Evolutionary conservation across 2,113 vertebrate species (phyloP).

Genomic region (Ciconia maguari): DNA sequence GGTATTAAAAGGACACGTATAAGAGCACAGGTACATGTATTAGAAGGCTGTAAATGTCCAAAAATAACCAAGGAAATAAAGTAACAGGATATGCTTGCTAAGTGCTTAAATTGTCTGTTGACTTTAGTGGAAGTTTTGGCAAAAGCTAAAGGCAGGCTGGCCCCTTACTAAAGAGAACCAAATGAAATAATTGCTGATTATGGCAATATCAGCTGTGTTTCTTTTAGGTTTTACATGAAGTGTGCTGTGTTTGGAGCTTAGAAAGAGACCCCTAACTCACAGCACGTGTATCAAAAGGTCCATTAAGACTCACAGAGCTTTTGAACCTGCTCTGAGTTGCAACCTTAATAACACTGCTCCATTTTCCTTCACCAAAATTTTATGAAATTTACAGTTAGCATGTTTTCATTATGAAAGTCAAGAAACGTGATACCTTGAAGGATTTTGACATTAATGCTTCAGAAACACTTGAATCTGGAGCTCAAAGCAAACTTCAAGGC

Average conservation of each 20-base stretch:
- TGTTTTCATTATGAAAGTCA: neutral
- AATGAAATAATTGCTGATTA: neutral
- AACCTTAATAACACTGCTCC: neutral
- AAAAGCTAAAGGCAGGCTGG: neutral
- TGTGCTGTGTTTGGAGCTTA: neutral
- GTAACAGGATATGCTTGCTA: neutral
- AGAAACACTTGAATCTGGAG: neutral
- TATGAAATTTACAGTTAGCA: neutral
- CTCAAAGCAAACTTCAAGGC: neutral
- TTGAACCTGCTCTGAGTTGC: neutral
- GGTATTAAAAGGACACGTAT: neutral
- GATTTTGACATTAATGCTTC: neutral
- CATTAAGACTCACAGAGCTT: neutral
- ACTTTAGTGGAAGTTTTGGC: neutral
- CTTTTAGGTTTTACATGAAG: neutral
- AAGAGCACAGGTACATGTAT: neutral
- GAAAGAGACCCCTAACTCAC: neutral
- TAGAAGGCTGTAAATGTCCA: neutral
- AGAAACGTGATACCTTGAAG: neutral
- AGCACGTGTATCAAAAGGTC: neutral
- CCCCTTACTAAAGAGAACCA: neutral
- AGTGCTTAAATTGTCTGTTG: neutral
- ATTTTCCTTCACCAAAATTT: neutral
- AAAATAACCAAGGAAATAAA: neutral
- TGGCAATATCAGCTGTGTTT: neutral